These are phyloP conservation scores for Chelonia mydas DNA, from an alignment of 2,797 vertebrate species.

Conservation along the genomic window DNA sequence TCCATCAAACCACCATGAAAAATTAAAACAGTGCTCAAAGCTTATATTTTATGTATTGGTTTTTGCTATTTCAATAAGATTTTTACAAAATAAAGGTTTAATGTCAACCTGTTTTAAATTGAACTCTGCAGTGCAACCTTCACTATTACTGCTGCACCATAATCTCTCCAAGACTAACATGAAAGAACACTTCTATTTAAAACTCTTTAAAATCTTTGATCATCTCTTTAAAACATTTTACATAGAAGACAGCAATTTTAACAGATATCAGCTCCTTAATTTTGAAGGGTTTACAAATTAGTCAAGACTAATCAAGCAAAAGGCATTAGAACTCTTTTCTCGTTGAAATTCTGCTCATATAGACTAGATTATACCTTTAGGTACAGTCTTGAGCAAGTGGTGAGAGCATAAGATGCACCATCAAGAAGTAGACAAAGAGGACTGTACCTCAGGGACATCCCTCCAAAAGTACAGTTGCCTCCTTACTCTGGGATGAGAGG, in stretches of 20 bases:
- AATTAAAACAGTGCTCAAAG: neutral
- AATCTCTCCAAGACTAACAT: neutral
- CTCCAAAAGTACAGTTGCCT: neutral
- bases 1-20: neutral
- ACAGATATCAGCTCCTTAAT: neutral
- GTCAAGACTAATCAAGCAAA: neutral
- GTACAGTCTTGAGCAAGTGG: neutral
- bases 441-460: neutral
- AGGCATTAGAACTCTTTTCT: neutral
- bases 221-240: neutral
- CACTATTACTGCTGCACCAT: neutral
- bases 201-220: neutral
- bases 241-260: neutral
- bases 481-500: neutral
- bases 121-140: neutral
- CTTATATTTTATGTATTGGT: neutral
- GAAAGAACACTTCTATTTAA: neutral
- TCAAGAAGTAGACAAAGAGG: neutral
- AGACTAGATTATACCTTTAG: neutral
- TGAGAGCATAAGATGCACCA: neutral
- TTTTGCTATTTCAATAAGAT: neutral
- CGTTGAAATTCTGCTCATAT: neutral
- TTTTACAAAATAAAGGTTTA: neutral
- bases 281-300: neutral
- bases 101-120: neutral